Evolutionary conservation across 1,140 invertebrate species (phyloP), one percentile per base, ranked within the genome.

Genomic region (Zaprionus nigranus): DNA sequence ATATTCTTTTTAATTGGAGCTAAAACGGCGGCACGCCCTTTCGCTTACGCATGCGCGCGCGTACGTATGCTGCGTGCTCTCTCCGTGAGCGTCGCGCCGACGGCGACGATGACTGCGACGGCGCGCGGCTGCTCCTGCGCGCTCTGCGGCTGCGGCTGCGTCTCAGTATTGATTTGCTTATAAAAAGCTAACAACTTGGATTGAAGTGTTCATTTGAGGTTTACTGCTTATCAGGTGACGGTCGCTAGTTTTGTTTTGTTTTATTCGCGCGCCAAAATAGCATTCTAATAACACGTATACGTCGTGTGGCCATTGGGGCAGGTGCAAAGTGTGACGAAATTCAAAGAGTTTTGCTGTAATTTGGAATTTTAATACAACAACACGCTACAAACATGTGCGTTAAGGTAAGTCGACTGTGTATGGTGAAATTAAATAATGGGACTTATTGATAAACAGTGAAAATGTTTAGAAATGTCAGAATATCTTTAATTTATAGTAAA

Each of bases 221-320:
- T 82, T 60, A 68, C 57, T 66, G 76, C 68, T 82, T 79, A 79
- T 87, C 76, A 86, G 75, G 81, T 81, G 77, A 81, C 79, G 76
- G 75, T 84, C 78, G 81, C 49, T 57, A 61, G 38, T 43, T 59
- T 83, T 57, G 51, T 40, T 38, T 60, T 53, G 28, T 43, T 75
- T 61, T 20, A 51, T 59, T 68, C 51, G 38, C 54, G 46, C 82
- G 81, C 69, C 78, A 81, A 72, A 71, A 64, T 11, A n/a, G 6
- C 17, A 40, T 17, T 46, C 20, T 46, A 26, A 79, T 46, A 86
- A 71, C 59, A 86, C 83, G 83, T 82, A 86, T 86, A 86, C 82
- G 82, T 58, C 49, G 72, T 73, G 82, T 85, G 66, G 81, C 65
- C 68, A 71, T 34, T 75, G 60, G 67, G 67, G 60, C 67, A 75